Evolutionary conservation across 1,140 invertebrate species (phyloP).

Genomic region (Dolichoris vasculosae): DNA sequence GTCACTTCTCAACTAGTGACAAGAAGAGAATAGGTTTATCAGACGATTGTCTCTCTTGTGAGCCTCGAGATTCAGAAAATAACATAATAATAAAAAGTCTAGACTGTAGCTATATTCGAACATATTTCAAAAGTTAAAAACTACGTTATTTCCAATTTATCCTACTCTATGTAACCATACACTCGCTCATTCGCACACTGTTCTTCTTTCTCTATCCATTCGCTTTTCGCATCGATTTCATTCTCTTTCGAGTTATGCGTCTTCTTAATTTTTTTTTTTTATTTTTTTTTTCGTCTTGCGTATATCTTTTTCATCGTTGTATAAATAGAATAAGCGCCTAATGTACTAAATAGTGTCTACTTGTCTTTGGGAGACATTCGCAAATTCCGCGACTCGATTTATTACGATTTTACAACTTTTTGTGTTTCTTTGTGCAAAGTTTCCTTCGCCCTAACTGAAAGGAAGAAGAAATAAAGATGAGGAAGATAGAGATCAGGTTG

Average conservation of each 20-base stretch:
- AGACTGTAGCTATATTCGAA: constrained; percentile 46
- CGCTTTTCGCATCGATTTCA: not conserved
- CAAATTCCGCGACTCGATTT: constrained; percentile 19
- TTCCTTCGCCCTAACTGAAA: constrained; percentile 21
- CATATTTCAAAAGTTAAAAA: constrained; percentile 47
- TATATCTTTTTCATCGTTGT: constrained; percentile 20
- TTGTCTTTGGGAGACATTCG: constrained; percentile 41
- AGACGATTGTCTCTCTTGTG: constrained; percentile 48
- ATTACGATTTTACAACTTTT: constrained; percentile 19
- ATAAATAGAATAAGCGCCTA: constrained; percentile 50
- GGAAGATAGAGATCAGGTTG: constrained; percentile 44
- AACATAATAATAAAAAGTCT: constrained; percentile 48
- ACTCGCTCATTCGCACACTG: constrained; percentile 32
- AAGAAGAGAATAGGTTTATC: constrained; percentile 46
- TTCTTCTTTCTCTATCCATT: constrained; percentile 21
- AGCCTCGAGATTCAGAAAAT: constrained; percentile 48
- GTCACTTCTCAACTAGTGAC: constrained; percentile 36
- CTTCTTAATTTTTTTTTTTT: not conserved
- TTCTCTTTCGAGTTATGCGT: constrained; percentile 5
- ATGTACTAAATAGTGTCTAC: constrained; percentile 33
- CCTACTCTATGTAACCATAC: constrained; percentile 33
- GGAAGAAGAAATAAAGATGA: constrained; percentile 26
- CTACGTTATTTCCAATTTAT: constrained; percentile 31
- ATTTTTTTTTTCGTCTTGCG: not conserved
- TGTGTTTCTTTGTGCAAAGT: constrained; percentile 23